Evolutionary conservation across 2,797 vertebrate genomes (phyloP).

Genomic region (Mus caroli): DNA sequence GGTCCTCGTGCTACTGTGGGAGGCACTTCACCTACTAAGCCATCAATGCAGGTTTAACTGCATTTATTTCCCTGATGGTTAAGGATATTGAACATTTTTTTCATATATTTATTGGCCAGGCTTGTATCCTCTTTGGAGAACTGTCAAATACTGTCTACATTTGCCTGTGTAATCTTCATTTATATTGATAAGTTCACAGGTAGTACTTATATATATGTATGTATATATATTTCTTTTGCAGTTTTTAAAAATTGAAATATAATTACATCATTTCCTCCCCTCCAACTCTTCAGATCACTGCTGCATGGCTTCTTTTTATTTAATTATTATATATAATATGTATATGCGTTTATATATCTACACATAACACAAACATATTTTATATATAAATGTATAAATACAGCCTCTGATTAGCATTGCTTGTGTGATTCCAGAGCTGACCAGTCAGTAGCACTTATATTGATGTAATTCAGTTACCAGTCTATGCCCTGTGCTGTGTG

Average conservation of each 20-base stretch:
- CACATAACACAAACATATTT: too few relatives aligned
- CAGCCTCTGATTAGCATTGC: not conserved
- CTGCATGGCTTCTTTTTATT: not conserved
- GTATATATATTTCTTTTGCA: not conserved
- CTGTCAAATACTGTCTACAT: too few relatives aligned
- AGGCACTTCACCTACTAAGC: too few relatives aligned
- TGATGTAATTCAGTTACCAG: not conserved
- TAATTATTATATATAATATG: not conserved
- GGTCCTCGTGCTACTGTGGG: too few relatives aligned
- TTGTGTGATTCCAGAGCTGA: not conserved
- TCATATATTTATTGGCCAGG: too few relatives aligned
- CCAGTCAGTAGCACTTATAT: not conserved
- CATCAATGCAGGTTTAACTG: too few relatives aligned
- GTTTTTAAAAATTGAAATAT: not conserved
- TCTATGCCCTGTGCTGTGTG: not conserved
- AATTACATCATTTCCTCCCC: not conserved
- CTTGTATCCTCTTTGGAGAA: too few relatives aligned
- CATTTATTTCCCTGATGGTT: too few relatives aligned
- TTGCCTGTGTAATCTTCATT: too few relatives aligned
- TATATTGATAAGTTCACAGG: too few relatives aligned
- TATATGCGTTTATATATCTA: not conserved
- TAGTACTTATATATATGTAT: too few relatives aligned
- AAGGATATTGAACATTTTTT: too few relatives aligned
- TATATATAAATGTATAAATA: not conserved
- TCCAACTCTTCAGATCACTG: not conserved